phyloP scores from a whole-genome alignment of 2,888 invertebrate species.

The Caenorhabditis auriculariae region DNA sequence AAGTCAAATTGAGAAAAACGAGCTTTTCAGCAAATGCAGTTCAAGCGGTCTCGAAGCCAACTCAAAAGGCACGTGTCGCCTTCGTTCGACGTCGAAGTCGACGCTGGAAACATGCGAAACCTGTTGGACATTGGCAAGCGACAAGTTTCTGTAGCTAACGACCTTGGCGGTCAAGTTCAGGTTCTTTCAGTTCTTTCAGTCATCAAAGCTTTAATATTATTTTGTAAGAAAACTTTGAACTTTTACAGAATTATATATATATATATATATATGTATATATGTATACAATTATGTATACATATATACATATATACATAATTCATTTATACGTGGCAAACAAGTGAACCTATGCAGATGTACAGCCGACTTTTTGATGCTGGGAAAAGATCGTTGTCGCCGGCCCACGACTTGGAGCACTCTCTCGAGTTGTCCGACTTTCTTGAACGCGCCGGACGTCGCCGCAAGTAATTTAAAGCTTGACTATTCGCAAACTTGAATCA shows the following conservation, averaged over 20 bases:
- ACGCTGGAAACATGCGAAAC: slow-evolving; percentile 35
- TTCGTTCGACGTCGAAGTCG: slow-evolving; percentile 33
- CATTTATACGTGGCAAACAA: slow-evolving; percentile 1
- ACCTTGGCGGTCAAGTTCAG: slow-evolving; percentile 34
- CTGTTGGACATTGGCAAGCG: slow-evolving; percentile 39
- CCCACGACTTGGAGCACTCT: slow-evolving; percentile 25
- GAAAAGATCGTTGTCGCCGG: slow-evolving; percentile 34
- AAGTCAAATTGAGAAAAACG: no score
- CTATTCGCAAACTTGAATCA: no score
- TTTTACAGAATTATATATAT: neutral
- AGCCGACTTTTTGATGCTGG: slow-evolving; percentile 36
- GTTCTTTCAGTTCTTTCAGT: no score
- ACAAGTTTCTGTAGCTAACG: slow-evolving; percentile 28
- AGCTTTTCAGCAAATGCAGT: no score
- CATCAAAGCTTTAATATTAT: no score
- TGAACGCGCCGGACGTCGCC: slow-evolving; percentile 34
- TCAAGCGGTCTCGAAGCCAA: no score
- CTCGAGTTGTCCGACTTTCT: slow-evolving; percentile 29
- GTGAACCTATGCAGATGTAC: slow-evolving; percentile 29
- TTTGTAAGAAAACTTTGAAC: neutral
- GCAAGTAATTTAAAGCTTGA: no score
- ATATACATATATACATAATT: neutral
- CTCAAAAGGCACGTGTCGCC: slow-evolving; percentile 42
- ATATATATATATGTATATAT: neutral
- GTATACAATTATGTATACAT: no score